Percentiles rank a stretch among this genome's conserved stretches.
Evolutionary conservation across 1,140 invertebrate species (phyloP).

Genomic region (Pseudobourletiella spinata): DNA sequence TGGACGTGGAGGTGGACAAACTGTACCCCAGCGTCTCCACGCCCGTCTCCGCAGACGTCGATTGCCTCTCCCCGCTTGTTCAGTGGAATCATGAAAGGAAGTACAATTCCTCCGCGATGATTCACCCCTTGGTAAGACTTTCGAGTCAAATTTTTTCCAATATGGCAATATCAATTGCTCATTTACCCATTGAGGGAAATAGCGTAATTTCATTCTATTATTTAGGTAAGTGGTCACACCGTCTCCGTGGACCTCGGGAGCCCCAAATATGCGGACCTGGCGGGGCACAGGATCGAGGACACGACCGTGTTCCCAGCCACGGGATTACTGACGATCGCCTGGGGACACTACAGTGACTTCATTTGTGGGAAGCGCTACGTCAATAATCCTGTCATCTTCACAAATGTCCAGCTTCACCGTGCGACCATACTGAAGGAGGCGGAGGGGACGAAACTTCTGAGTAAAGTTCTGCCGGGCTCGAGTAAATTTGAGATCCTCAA

Average conservation of each 20-base stretch:
- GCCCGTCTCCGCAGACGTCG: slow-evolving; percentile 14
- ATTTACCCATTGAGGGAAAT: not conserved
- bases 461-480: slow-evolving; percentile 72
- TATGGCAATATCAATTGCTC: too few relatives aligned
- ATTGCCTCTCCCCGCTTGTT: slow-evolving; percentile 10
- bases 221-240: too few relatives aligned
- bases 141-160: too few relatives aligned
- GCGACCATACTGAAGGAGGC: slow-evolving; percentile 86
- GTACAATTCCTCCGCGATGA: too few relatives aligned
- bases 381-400: slow-evolving; percentile 72
- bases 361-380: slow-evolving; percentile 58
- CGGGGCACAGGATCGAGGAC: slow-evolving; percentile 91
- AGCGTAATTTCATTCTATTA: too few relatives aligned
- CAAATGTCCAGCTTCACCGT: slow-evolving; percentile 77
- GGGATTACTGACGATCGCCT: slow-evolving; percentile 83
- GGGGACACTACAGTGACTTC: slow-evolving; percentile 84
- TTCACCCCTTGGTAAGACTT: too few relatives aligned
- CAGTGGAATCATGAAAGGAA: slow-evolving; percentile 44
- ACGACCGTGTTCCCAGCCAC: slow-evolving; percentile 90
- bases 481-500: slow-evolving; percentile 91
- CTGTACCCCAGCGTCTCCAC: slow-evolving; percentile 16
- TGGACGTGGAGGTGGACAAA: slow-evolving; percentile 11
- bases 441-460: slow-evolving; percentile 72
- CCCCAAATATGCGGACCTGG: too few relatives aligned
- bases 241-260: too few relatives aligned